Percentiles rank a stretch among this genome's conserved stretches.
These are phyloP conservation scores for Drosophila kanapiae DNA, from an alignment of 1,140 invertebrate species.

Conservation along the genomic window DNA sequence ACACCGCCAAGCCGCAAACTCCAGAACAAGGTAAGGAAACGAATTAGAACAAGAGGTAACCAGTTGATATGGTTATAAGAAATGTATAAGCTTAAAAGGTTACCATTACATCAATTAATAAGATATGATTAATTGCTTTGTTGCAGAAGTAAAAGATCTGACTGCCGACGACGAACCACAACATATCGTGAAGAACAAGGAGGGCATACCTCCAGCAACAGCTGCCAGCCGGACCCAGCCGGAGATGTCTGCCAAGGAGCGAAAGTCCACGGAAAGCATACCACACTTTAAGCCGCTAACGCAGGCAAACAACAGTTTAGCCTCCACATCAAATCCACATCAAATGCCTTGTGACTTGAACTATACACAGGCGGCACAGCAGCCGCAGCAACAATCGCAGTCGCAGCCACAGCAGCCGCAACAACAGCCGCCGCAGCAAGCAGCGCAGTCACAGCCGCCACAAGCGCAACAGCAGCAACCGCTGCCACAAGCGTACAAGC, in stretches of 20 bases:
- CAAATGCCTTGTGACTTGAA: slow-evolving; percentile 59
- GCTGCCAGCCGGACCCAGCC: background rate
- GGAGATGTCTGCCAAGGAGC: slow-evolving; percentile 27
- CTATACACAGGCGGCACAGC: slow-evolving; percentile 49
- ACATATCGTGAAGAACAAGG: slow-evolving; percentile 36
- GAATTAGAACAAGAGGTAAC: too few relatives aligned
- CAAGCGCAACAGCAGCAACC: slow-evolving; percentile 21
- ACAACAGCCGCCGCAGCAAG: slow-evolving; percentile 41
- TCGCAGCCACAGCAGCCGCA: slow-evolving; percentile 18
- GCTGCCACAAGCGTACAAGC: slow-evolving; percentile 51
- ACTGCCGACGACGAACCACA: slow-evolving; percentile 29
- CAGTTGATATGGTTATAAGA: too few relatives aligned
- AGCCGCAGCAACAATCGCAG: slow-evolving; percentile 12
- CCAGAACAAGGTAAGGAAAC: slow-evolving; percentile 56
- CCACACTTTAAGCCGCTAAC: slow-evolving; percentile 54
- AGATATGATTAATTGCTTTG: background rate
- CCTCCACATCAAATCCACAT: slow-evolving; percentile 34
- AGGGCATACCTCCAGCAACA: slow-evolving; percentile 9
- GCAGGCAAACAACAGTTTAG: slow-evolving; percentile 47
- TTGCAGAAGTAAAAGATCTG: slow-evolving; percentile 47
- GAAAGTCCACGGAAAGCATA: slow-evolving; percentile 28
- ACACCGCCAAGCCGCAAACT: slow-evolving; percentile 55
- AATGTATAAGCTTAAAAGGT: too few relatives aligned
- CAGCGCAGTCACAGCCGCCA: background rate
- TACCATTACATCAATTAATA: background rate